phyloP scores from a whole-genome alignment of 2,888 invertebrate genomes.

The Amitus sp. region DNA sequence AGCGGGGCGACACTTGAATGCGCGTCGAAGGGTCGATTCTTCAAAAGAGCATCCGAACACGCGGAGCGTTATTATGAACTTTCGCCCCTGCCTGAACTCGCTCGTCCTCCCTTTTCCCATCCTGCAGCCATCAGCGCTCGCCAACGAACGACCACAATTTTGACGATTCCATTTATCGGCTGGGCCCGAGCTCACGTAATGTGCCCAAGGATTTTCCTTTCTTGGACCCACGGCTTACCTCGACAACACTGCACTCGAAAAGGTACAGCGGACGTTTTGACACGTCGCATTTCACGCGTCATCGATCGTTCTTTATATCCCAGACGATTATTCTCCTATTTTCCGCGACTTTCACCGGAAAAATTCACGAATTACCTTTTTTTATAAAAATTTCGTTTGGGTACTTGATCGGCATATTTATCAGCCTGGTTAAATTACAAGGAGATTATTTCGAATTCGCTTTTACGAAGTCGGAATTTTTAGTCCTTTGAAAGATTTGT shows the following conservation, averaged over 20 bases:
- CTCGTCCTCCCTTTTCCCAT: slow-evolving; percentile 7
- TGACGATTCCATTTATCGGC: slow-evolving; percentile 43
- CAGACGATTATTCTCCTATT: no score
- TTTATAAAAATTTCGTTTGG: no score
- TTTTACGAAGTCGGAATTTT: no score
- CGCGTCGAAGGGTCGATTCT: slow-evolving; percentile 55
- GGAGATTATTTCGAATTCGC: no score
- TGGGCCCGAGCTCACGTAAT: slow-evolving; percentile 35
- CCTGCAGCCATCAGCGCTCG: slow-evolving; percentile 47
- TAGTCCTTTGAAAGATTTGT: no score
- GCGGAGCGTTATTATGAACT: slow-evolving; percentile 57
- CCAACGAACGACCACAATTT: slow-evolving; percentile 42
- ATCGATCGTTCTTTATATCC: slow-evolving; percentile 9
- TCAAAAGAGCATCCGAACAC: slow-evolving; percentile 59
- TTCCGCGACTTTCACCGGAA: neutral
- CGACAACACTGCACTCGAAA: slow-evolving; percentile 36
- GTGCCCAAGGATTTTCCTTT: slow-evolving; percentile 29
- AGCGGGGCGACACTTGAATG: slow-evolving; percentile 62
- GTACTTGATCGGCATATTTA: no score
- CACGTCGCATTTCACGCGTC: slow-evolving; percentile 33
- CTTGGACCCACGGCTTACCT: slow-evolving; percentile 31
- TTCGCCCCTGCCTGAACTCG: slow-evolving; percentile 34
- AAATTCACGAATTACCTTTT: no score
- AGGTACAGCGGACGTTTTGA: slow-evolving; percentile 28
- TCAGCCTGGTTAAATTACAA: no score